These are phyloP conservation scores for Apistogramma diplotaenia DNA, from an alignment of 2,113 vertebrate species.

Conservation along the genomic window DNA sequence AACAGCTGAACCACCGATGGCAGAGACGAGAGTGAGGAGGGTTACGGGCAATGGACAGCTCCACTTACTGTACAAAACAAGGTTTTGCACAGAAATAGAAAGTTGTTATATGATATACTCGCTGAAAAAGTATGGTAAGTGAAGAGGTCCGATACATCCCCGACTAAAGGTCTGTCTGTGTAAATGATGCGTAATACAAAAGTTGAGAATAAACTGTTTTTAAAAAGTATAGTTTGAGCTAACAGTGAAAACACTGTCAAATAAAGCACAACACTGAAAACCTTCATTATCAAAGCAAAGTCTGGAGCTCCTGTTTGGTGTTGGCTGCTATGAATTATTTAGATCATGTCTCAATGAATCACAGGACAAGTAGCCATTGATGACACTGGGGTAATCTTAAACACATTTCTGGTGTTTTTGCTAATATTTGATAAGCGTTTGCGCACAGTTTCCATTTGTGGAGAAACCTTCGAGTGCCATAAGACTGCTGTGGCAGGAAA, in stretches of 20 bases:
- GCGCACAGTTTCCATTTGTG: background rate
- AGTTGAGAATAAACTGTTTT: background rate
- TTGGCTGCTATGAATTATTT: background rate
- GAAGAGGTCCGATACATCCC: slow-evolving; percentile 13
- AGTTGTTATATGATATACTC: slow-evolving; percentile 30
- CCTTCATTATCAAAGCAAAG: background rate
- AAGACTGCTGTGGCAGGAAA: too few relatives aligned
- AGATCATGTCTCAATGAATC: background rate
- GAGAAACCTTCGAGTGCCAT: background rate
- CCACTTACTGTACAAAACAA: slow-evolving; percentile 66
- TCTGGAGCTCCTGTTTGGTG: background rate
- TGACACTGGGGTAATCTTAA: background rate
- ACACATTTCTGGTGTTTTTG: background rate
- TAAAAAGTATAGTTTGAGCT: background rate
- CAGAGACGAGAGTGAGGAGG: slow-evolving; percentile 46
- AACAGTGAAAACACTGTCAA: background rate
- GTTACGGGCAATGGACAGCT: slow-evolving; percentile 62
- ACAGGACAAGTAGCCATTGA: background rate
- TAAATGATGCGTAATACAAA: background rate
- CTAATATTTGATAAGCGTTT: background rate
- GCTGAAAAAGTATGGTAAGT: background rate
- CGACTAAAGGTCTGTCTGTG: background rate
- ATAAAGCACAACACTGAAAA: background rate
- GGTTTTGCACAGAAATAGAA: slow-evolving; percentile 38
- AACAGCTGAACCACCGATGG: slow-evolving; percentile 74